Evolutionary conservation across 2,888 invertebrate genomes (phyloP).

Genomic region (Pharmacophagus antenor): DNA sequence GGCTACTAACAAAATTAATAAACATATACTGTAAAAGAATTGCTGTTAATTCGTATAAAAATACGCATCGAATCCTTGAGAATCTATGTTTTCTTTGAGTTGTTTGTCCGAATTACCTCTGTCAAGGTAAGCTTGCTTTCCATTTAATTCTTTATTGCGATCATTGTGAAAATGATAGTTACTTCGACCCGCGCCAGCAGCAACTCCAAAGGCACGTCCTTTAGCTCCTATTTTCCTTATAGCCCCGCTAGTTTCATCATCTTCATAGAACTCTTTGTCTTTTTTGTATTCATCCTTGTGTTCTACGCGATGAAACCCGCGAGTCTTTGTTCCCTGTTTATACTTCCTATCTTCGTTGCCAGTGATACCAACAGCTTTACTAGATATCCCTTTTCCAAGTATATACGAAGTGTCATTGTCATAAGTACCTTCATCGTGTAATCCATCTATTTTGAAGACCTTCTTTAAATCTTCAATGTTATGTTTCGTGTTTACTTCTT

Average conservation of each 20-base stretch:
- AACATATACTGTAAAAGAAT: neutral
- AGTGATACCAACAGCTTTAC: slow-evolving; percentile 59
- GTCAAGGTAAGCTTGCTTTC: slow-evolving; percentile 72
- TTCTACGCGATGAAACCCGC: slow-evolving; percentile 80
- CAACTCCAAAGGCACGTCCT: slow-evolving; percentile 63
- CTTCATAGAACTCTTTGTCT: slow-evolving; percentile 81
- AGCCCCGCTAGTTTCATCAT: slow-evolving; percentile 74
- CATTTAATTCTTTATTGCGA: slow-evolving; percentile 66
- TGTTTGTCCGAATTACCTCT: slow-evolving; percentile 76
- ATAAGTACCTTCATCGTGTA: slow-evolving; percentile 52
- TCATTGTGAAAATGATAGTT: slow-evolving; percentile 64
- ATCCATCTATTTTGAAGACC: slow-evolving; percentile 51
- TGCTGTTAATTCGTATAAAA: slow-evolving; percentile 42
- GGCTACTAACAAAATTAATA: neutral
- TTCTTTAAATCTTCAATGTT: slow-evolving; percentile 57
- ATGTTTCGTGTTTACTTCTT: slow-evolving; percentile 53
- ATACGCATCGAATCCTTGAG: slow-evolving; percentile 64
- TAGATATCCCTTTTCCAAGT: slow-evolving; percentile 59
- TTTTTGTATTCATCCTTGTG: slow-evolving; percentile 83
- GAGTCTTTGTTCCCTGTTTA: slow-evolving; percentile 78
- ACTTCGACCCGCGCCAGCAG: slow-evolving; percentile 64
- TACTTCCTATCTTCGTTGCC: slow-evolving; percentile 73
- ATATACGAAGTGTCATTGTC: slow-evolving; percentile 68
- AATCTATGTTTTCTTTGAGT: slow-evolving; percentile 67
- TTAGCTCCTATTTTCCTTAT: slow-evolving; percentile 75